Percentiles rank a stretch among this genome's conserved stretches.
Evolutionary conservation across 2,113 vertebrate species (phyloP).

Genomic region (Hippocampus guttulatus): DNA sequence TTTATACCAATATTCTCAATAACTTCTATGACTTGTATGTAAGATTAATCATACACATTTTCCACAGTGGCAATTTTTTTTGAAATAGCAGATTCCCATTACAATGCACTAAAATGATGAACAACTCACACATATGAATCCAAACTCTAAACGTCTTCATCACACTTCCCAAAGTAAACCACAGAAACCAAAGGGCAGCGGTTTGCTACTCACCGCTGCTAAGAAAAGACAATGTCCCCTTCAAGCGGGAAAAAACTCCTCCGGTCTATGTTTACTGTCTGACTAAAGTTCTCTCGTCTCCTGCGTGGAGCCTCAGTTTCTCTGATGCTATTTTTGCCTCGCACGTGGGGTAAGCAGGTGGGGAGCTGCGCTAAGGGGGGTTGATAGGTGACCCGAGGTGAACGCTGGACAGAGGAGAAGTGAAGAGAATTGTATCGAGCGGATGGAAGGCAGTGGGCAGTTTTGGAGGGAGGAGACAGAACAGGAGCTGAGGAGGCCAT

Average conservation of each 20-base stretch:
- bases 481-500: constrained; percentile 54
- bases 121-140: not conserved
- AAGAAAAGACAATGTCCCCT: constrained; percentile 22
- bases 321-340: constrained; percentile 57
- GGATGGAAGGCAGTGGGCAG: not conserved
- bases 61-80: not conserved
- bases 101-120: not conserved
- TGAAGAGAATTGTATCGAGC: constrained; percentile 17
- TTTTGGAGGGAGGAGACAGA: constrained; percentile 24
- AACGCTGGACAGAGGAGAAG: constrained; percentile 19
- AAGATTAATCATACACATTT: not conserved
- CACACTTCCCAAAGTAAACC: not conserved
- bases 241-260: constrained; percentile 24
- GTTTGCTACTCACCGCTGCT: constrained; percentile 53
- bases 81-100: not conserved
- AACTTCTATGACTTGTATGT: not conserved
- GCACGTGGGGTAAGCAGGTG: constrained; percentile 22
- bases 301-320: constrained; percentile 39
- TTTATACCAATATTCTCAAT: not conserved
- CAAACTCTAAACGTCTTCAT: not conserved
- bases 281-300: constrained; percentile 37
- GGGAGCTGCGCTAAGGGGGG: constrained; percentile 13
- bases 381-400: constrained; percentile 9
- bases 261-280: constrained; percentile 44
- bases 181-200: constrained; percentile 3